Evolutionary conservation across 2,797 vertebrate species (phyloP), one percentile per base, ranked within the genome.

Genomic region (Anolis apletophallus): DNA sequence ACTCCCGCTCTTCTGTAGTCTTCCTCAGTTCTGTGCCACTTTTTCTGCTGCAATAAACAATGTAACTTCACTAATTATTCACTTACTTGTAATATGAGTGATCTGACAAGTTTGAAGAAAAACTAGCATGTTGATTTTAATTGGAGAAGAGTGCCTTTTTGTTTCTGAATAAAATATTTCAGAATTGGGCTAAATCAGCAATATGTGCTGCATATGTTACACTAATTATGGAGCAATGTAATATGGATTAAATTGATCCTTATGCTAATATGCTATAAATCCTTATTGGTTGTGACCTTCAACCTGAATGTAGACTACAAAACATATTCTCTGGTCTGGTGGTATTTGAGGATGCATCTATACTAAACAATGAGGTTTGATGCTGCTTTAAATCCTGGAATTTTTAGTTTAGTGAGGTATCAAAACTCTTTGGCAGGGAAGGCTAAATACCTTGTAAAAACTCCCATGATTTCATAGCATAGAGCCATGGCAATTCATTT

Each of bases 1-100:
- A 11, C 19, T 46, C 46, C 19, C 11, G 2, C 54, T 32, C 6
- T 2, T 23, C 23, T 64, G 34, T 6, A 57, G 23, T 13, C 26
- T 0, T 64, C 78, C 17, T 29, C 16, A 52, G 29, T 17, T 68
- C 40, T 52, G 29, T 19, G 10, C 3, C 40, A 10, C 46, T 80
- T 32, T 5, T 77, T 32, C 50, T 55, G 52, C 52, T 55, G 19
- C n/a, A 23, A 13, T 78, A 57, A 78, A 14, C n/a, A 36, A 21
- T 59, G 32, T 46, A 1, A 16, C 21, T 52, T 52, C 16, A 32
- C 36, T 40, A 61, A 81, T 67, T 16, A 81, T 52, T 32, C 26
- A 80, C 40, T 80, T 80, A 7, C 36, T 50, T 80, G 40, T 32
- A 55, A 80, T 34, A 79, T 79, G 40, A 67, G 68, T 81, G 40